These are phyloP conservation scores for Ornithorhynchus anatinus DNA, from an alignment of 2,113 vertebrate genomes.

Conservation along the genomic window DNA sequence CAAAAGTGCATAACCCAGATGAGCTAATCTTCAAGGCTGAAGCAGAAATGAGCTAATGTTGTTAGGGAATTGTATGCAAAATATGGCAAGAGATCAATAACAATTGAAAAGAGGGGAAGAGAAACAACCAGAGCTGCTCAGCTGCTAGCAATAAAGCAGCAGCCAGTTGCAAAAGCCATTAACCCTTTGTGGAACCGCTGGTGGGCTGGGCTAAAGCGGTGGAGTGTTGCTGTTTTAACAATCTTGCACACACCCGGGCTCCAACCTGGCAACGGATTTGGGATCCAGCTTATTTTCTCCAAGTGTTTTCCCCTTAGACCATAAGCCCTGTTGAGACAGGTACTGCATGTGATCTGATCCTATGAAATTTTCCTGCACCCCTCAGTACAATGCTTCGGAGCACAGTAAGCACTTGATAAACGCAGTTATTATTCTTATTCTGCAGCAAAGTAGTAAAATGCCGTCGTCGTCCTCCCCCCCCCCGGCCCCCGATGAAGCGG, in stretches of 20 bases:
- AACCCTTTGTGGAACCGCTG: conserved; percentile 34
- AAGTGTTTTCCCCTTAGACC: too few relatives aligned
- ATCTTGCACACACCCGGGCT: neutral
- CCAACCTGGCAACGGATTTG: neutral
- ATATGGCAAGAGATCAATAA: conserved; percentile 64
- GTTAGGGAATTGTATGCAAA: conserved; percentile 60
- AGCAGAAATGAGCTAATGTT: conserved; percentile 67
- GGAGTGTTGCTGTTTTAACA: neutral
- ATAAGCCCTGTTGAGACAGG: too few relatives aligned
- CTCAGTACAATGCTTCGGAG: too few relatives aligned
- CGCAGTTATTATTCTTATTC: too few relatives aligned
- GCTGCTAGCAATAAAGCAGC: conserved; percentile 58
- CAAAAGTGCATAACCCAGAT: conserved; percentile 59
- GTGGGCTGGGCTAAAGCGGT: neutral
- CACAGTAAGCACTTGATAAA: too few relatives aligned
- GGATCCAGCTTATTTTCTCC: neutral
- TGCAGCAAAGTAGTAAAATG: neutral
- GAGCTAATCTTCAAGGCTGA: conserved; percentile 64
- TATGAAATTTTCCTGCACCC: neutral
- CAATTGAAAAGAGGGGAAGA: conserved; percentile 1
- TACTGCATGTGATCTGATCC: neutral
- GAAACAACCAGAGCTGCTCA: conserved; percentile 38
- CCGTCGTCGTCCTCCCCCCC: neutral
- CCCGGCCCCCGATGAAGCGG: conserved; percentile 15
- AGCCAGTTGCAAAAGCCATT: conserved; percentile 50